Base-by-base conservation (phyloP, 2,888 invertebrate species). In the Cataglyphis livida region DNA sequence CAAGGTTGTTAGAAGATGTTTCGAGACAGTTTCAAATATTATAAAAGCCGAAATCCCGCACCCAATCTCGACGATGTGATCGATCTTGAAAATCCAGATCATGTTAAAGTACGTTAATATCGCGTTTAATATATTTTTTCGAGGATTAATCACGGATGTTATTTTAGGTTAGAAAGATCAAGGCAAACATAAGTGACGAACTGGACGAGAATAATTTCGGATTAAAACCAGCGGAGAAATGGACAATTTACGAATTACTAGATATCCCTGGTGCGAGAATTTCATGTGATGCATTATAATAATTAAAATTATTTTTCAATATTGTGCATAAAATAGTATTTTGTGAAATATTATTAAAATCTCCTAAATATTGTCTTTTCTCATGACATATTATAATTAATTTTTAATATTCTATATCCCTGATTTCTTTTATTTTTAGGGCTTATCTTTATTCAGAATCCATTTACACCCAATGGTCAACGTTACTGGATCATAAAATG, bases 401-500 rank as follows among this genome's bases (percentile, higher is more conserved):
- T 51, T 1, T 41, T 41, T 51, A 21, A 32, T 71, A 48, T n/a
- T 70, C 0, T 54, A 32, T 18, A 18, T 51, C 18, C 4, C 6
- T 66, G 12, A 44, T 75, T 2, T 35, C 25, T 74, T 44, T 18
- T 32, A 32, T 38, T 32, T 74, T 10, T 32, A 96, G 97, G 98
- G n/a, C 95, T 99, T 71, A 94, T 98, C 88, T 96, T 98, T 74
- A 97, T 99, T 83, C 95, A 95, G 90, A 98, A 98, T 95, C 98
- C 98, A 21, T 99, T 99, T 93, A 97, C 97, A 41, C 88, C 95
- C 9, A 92, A 95, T 35, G 98, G 98, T 0, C 98, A 98, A 94
- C 96, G 97, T 81, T 97, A 97, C 93, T 99, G 98, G 98, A 96
- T 97, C 32, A 95, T 96, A 74, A 96, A 96, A 93, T 97, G 98